A percentile compares a stretch with the other conserved stretches of the same genome.
Evolutionary conservation across 1,140 invertebrate species (phyloP).

Genomic region (Drosophila carrolli): DNA sequence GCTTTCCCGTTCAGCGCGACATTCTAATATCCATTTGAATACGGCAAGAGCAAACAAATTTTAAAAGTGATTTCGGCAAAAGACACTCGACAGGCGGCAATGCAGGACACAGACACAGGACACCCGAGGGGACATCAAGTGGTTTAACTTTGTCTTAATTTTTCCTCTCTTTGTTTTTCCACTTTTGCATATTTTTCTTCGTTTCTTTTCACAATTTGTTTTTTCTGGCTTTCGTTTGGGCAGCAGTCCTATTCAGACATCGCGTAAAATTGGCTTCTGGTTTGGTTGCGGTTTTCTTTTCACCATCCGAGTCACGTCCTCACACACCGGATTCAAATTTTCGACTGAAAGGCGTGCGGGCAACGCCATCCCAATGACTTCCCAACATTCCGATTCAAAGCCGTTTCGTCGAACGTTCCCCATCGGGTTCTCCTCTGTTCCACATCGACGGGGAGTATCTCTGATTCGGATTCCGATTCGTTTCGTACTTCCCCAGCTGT

Average conservation of each 20-base stretch:
- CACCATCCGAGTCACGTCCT: slow-evolving; percentile 64
- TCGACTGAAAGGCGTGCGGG: slow-evolving; percentile 61
- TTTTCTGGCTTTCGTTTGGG: not conserved
- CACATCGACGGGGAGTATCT: slow-evolving; percentile 10
- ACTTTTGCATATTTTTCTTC: slow-evolving; percentile 30
- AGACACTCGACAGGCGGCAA: slow-evolving; percentile 51
- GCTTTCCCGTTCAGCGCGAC: slow-evolving; percentile 25
- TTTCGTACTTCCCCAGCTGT: slow-evolving; percentile 24
- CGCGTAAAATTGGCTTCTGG: slow-evolving; percentile 55
- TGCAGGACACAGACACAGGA: slow-evolving; percentile 35
- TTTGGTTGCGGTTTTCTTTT: slow-evolving; percentile 18
- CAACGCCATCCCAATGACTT: slow-evolving; percentile 25
- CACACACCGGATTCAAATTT: slow-evolving; percentile 73
- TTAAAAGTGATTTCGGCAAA: slow-evolving; percentile 65
- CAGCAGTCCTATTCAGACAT: slow-evolving; percentile 24
- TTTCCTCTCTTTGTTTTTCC: slow-evolving; percentile 30
- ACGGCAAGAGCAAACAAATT: slow-evolving; percentile 63
- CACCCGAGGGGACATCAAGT: slow-evolving; percentile 51
- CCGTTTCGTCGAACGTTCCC: slow-evolving; percentile 25
- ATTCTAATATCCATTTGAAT: slow-evolving; percentile 56
- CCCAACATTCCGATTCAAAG: slow-evolving; percentile 14
- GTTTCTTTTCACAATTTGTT: slow-evolving; percentile 6
- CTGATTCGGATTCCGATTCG: slow-evolving; percentile 6
- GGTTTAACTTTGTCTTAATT: slow-evolving; percentile 57
- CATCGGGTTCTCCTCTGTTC: slow-evolving; percentile 31